phyloP scores from a whole-genome alignment of 1,140 invertebrate species.

The Dysdera silvatica region DNA sequence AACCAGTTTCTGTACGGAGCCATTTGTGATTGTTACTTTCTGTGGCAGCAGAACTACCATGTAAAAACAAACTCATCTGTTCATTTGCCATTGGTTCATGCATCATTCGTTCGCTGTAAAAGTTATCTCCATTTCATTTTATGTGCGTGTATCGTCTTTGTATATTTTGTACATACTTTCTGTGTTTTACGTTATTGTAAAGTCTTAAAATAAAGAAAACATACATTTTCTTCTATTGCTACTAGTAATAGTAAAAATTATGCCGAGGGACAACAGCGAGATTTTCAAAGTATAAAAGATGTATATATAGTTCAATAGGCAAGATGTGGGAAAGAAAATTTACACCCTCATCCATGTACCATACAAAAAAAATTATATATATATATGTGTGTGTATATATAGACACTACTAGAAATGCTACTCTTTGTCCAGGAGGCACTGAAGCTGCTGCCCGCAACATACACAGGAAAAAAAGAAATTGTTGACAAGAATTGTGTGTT shows the following conservation, averaged over 20 bases:
- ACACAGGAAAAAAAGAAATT: constrained; percentile 30
- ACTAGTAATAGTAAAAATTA: constrained; percentile 23
- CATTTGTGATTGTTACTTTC: constrained; percentile 14
- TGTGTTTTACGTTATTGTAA: constrained; percentile 32
- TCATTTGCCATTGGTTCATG: neutral
- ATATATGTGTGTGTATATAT: constrained; percentile 26
- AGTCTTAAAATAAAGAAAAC: constrained; percentile 24
- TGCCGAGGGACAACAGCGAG: constrained; percentile 22
- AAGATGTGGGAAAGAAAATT: constrained; percentile 16
- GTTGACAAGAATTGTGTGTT: constrained; percentile 17
- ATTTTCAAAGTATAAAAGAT: constrained; percentile 23
- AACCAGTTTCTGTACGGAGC: constrained; percentile 21
- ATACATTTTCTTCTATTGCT: constrained; percentile 19
- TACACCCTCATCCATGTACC: constrained; percentile 23
- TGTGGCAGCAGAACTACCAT: constrained; percentile 16
- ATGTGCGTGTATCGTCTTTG: constrained; percentile 16
- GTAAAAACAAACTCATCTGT: constrained; percentile 26
- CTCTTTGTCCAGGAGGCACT: too few relatives aligned
- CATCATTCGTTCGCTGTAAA: neutral
- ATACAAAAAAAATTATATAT: constrained; percentile 27
- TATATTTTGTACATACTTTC: constrained; percentile 34
- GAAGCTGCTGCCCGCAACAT: too few relatives aligned
- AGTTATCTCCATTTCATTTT: neutral
- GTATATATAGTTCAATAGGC: constrained; percentile 12
- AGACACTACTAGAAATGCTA: too few relatives aligned